Evolutionary conservation across 2,113 vertebrate species (phyloP), one percentile per base, ranked within the genome.

Genomic region (Sorex fumeus): DNA sequence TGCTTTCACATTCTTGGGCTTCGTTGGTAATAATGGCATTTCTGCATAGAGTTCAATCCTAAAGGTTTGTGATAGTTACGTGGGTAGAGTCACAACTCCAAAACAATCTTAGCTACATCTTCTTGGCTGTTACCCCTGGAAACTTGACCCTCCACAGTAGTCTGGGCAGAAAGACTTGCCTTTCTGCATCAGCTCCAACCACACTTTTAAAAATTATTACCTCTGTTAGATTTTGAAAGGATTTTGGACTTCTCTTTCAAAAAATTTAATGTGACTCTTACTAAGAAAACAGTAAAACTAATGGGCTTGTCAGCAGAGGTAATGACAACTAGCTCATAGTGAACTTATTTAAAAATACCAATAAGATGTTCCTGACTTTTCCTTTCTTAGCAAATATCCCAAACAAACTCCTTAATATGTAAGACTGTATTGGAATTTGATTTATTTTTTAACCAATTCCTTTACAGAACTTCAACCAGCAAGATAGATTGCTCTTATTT

Each of bases 381-480:
- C 13, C 3, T 8, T 0, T 6, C 50, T n/a, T 0, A 53, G 2
- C 19, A 67, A 18, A 40, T 36, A 10, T 57, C 10, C 7, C 4
- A 18, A 43, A 4, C 4, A 40, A 40, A 0, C 11, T 57, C 0
- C 47, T 90, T 34, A 28, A 12, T 40, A 47, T 2, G 10, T 8
- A 11, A 9, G 43, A 28, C 9, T 67, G 1, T 78, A 21, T 28
- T 71, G 11, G 4, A n/a, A 2, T 18, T 57, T 85, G 72, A 32
- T 5, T 50, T 19, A 67, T 50, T 76, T 74, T 50, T 62, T 36
- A 71, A 69, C 2, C 60, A 40, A 57, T 53, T n/a, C 2, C 13
- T 53, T 30, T 1, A 2, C 0, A 87, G 2, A 0, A 78, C 6
- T 18, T 23, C 19, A 30, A 28, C 36, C 15, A 62, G 27, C 28